Evolutionary conservation across 2,797 vertebrate species (phyloP), one percentile per base, ranked within the genome.

Genomic region (Epinephelus coioides): DNA sequence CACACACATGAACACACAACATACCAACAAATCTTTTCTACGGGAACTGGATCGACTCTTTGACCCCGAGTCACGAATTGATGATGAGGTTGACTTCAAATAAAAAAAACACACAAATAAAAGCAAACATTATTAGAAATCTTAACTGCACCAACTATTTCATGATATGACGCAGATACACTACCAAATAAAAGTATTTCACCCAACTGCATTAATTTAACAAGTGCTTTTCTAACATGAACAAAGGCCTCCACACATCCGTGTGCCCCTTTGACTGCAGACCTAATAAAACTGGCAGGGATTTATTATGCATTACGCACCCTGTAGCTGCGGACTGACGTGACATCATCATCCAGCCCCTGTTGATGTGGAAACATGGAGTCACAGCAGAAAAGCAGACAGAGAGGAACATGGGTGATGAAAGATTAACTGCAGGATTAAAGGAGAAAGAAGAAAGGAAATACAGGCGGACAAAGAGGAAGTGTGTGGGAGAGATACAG

Each of bases 1-100:
- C 77, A 85, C 79, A 78, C 74, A 85, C 55, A 80, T 61, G 71
- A 85, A 90, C 40, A 86, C 74, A 83, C 56, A 91, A 97, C 96
- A 88, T 93, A 98, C 97, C 96, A 95, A 54, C 46, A 85, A 49
- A 80, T 96, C 96, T 95, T 95, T 97, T 91, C 94, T 97, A 91
- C 86, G 95, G 76, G 94, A 95, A 85, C 91, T 95, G 90, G 94
- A 86, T 85, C 93, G 95, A 95, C 92, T 96, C 86, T 93, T 91
- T 71, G 95, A 96, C 69, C 90, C 92, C 88, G 94, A 23, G 92
- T 96, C 96, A 56, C 89, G 91, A 62, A 95, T 60, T 19, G 91
- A 94, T 38, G 95, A 94, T 4, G 94, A 89, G 18, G 93, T 92
- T 14, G 94, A 95, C 96, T 96, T 95, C 47, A 88, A 85, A 95